These are phyloP conservation scores for Littorina saxatilis DNA, from an alignment of 1,140 invertebrate species.

Conservation along the genomic window DNA sequence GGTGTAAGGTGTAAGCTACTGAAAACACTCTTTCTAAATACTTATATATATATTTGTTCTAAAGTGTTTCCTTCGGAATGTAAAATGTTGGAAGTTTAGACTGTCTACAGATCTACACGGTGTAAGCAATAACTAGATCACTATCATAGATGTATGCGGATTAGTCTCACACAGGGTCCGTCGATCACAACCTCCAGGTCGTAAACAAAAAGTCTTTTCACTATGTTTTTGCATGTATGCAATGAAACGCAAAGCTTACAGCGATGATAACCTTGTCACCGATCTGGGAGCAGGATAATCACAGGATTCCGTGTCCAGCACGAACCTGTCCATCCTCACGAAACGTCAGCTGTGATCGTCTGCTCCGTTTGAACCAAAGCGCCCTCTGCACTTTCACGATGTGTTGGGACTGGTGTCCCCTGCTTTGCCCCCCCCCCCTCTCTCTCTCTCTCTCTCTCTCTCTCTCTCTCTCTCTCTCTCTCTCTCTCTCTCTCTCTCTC, in stretches of 20 bases:
- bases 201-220: too few relatives aligned
- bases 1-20: too few relatives aligned
- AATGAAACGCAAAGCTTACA: too few relatives aligned
- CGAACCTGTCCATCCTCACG: background rate
- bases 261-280: too few relatives aligned
- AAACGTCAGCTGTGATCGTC: conserved; percentile 38
- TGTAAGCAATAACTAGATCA: too few relatives aligned
- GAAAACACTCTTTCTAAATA: background rate
- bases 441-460: conserved; percentile 29
- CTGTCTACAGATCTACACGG: too few relatives aligned
- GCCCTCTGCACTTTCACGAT: conserved; percentile 15
- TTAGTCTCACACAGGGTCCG: too few relatives aligned
- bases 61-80: background rate
- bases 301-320: conserved; percentile 21
- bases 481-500: background rate
- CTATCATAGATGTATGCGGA: too few relatives aligned
- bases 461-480: background rate
- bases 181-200: too few relatives aligned
- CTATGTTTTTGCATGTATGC: too few relatives aligned
- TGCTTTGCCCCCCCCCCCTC: background rate
- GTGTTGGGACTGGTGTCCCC: background rate
- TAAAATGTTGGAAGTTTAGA: background rate
- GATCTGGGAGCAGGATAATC: background rate
- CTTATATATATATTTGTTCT: background rate
- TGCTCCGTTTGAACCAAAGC: conserved; percentile 5